phyloP scores from a whole-genome alignment of 2,797 vertebrate species.

The Cuculus canorus region DNA sequence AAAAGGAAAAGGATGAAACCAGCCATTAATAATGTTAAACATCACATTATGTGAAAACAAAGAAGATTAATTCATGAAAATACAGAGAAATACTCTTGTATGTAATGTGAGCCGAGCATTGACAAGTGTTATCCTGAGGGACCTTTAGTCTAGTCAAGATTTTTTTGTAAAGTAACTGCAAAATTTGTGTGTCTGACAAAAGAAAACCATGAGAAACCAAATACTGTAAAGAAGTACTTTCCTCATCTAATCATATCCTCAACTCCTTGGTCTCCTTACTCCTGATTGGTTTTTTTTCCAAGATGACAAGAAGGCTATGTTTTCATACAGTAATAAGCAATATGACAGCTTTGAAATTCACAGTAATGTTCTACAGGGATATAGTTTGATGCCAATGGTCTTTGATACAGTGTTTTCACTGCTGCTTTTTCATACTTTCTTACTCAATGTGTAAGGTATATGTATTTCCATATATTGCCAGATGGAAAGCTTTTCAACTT shows the following conservation, averaged over 20 bases:
- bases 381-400: not conserved
- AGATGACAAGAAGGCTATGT: not conserved
- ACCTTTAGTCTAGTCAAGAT: not conserved
- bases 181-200: not conserved
- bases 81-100: not conserved
- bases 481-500: not conserved
- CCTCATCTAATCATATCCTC: not conserved
- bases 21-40: not conserved
- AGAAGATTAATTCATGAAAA: not conserved
- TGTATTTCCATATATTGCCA: not conserved
- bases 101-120: not conserved
- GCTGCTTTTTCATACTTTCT: not conserved
- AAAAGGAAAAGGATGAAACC: not conserved
- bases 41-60: not conserved
- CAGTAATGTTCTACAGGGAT: not conserved
- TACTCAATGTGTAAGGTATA: not conserved
- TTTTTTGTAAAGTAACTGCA: not conserved
- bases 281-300: not conserved
- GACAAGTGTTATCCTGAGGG: not conserved
- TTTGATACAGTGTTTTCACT: not conserved
- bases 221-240: not conserved
- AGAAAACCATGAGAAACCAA: not conserved
- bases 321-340: not conserved
- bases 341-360: conserved; percentile 7
- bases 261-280: not conserved